Conservation (phyloP, 2,888 invertebrate species). For the Hedya salicella region DNA sequence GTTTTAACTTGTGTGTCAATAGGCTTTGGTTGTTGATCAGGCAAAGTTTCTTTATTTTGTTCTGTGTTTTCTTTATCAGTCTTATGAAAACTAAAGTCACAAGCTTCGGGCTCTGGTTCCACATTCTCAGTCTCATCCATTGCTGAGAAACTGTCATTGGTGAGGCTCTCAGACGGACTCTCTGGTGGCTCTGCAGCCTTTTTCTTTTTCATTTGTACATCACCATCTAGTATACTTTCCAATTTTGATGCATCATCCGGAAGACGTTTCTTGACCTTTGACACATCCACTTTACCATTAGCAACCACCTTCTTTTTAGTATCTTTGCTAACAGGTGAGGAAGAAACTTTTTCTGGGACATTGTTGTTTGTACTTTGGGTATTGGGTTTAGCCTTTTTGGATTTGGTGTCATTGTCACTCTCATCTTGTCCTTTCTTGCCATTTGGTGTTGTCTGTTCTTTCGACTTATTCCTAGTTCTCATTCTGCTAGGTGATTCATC, state of each 20-base stretch:
- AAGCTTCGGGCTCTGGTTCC: constrained; percentile 77
- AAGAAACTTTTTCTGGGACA: constrained; percentile 69
- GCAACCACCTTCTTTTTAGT: constrained; percentile 72
- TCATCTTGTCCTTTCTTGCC: constrained; percentile 79
- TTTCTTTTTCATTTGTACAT: constrained; percentile 86
- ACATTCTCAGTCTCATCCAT: constrained; percentile 88
- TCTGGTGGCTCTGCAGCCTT: constrained; percentile 84
- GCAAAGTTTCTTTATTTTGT: constrained; percentile 70
- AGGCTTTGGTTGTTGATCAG: constrained; percentile 65
- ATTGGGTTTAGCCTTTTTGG: constrained; percentile 69
- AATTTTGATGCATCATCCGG: constrained; percentile 82
- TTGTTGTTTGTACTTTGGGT: constrained; percentile 76
- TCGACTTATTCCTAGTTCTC: constrained; percentile 94
- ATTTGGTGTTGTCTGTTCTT: constrained; percentile 87
- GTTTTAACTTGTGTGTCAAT: constrained; percentile 69
- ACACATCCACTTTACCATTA: constrained; percentile 81
- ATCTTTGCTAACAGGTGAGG: constrained; percentile 75
- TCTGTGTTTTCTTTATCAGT: constrained; percentile 73
- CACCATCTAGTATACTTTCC: constrained; percentile 85
- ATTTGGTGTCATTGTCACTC: constrained; percentile 78
- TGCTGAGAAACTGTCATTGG: constrained; percentile 93
- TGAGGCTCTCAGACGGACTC: constrained; percentile 93
- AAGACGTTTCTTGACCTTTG: constrained; percentile 85
- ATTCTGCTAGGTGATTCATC: constrained; percentile 95
- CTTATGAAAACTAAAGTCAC: constrained; percentile 81